phyloP scores from a whole-genome alignment of 2,797 vertebrate species.

The Oreochromis grahami region DNA sequence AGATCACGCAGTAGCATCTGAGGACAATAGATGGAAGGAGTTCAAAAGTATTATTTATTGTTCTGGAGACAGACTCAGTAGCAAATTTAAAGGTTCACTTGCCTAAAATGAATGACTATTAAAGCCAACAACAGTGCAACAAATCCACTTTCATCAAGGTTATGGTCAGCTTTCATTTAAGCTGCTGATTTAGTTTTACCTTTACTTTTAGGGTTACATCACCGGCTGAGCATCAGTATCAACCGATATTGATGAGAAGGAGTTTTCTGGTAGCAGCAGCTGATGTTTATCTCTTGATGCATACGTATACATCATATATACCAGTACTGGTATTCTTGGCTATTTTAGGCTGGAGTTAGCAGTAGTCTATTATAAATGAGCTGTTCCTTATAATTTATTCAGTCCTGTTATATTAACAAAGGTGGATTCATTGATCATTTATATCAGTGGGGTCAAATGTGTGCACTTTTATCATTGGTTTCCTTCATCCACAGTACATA shows the following conservation, averaged over 20 bases:
- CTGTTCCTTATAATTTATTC: background rate
- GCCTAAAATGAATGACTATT: background rate
- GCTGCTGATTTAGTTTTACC: background rate
- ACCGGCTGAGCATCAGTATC: background rate
- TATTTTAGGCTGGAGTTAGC: background rate
- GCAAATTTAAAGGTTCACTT: background rate
- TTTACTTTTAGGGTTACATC: background rate
- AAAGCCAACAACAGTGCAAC: background rate
- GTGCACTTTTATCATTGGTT: background rate
- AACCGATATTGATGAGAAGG: background rate
- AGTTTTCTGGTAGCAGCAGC: background rate
- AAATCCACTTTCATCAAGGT: background rate
- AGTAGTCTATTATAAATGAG: background rate
- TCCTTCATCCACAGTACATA: background rate
- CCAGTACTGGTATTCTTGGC: background rate
- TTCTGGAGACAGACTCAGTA: background rate
- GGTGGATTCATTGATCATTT: background rate
- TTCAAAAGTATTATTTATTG: background rate
- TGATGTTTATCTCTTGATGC: background rate
- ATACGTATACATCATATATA: background rate
- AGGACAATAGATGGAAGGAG: background rate
- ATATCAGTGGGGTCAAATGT: background rate
- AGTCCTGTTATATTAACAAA: background rate
- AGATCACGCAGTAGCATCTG: background rate
- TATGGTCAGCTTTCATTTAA: background rate